Percentiles rank a stretch among this genome's conserved stretches.
Evolutionary conservation across 2,113 vertebrate genomes (phyloP).

Genomic region (Pyxicephalus adspersus): DNA sequence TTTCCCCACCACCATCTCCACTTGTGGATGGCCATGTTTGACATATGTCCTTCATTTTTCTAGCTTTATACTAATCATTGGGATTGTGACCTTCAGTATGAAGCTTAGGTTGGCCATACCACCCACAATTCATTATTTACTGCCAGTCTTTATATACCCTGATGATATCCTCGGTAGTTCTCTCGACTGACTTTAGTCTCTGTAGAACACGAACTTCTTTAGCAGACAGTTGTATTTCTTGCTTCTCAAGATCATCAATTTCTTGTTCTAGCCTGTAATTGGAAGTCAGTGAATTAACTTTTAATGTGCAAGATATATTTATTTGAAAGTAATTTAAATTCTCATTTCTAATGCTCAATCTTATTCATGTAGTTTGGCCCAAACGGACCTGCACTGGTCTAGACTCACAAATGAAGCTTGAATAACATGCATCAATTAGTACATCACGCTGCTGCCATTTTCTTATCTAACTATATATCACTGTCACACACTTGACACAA

Average conservation of each 20-base stretch:
- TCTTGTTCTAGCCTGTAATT: slow-evolving; percentile 85
- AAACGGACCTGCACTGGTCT: not conserved
- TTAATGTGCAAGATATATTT: not conserved
- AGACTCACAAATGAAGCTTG: not conserved
- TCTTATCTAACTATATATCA: no score
- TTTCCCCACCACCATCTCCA: no score
- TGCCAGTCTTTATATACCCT: slow-evolving; percentile 74
- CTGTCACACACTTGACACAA: no score
- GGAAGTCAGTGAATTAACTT: slow-evolving; percentile 35
- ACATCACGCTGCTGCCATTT: no score
- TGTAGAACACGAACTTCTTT: slow-evolving; percentile 87
- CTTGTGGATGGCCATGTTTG: no score
- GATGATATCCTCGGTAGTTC: slow-evolving; percentile 90
- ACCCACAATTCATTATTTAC: no score
- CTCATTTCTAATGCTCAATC: slow-evolving; percentile 32
- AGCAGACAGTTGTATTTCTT: slow-evolving; percentile 84
- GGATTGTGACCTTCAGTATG: no score
- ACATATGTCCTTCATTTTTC: no score
- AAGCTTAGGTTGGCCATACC: no score
- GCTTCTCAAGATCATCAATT: slow-evolving; percentile 82
- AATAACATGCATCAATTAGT: not conserved
- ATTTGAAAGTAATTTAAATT: slow-evolving; percentile 3
- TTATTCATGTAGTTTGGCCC: not conserved
- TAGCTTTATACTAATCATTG: no score
- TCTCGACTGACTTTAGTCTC: slow-evolving; percentile 88